A percentile compares a stretch with the other conserved stretches of the same genome.
Evolutionary conservation across 2,113 vertebrate genomes (phyloP).

Genomic region (Orycteropus afer): DNA sequence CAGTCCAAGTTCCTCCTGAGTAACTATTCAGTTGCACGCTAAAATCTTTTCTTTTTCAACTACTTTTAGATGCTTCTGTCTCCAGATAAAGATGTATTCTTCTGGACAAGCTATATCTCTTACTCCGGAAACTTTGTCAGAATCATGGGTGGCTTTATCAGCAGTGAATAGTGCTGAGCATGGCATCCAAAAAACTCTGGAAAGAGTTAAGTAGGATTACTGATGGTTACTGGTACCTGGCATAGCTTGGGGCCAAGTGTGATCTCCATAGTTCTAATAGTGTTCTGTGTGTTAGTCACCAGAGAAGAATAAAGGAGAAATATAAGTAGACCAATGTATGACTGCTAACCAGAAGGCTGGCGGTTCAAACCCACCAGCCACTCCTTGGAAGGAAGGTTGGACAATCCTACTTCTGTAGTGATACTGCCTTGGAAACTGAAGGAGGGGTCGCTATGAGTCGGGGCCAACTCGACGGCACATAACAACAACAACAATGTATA

Average conservation of each 20-base stretch:
- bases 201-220: constrained; percentile 78
- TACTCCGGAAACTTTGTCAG: constrained; percentile 80
- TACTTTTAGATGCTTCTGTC: constrained; percentile 84
- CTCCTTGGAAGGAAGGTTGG: too few species aligned
- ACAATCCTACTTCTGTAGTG: too few species aligned
- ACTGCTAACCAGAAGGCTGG: too few species aligned
- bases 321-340: neutral
- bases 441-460: too few species aligned
- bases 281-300: neutral
- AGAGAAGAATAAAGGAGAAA: neutral
- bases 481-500: too few species aligned
- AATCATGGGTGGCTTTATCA: constrained; percentile 89
- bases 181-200: constrained; percentile 81
- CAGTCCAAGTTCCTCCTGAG: neutral
- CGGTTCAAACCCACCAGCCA: too few species aligned
- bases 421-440: too few species aligned
- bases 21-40: neutral
- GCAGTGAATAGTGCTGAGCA: constrained; percentile 86
- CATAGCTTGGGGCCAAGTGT: neutral
- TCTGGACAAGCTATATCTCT: constrained; percentile 84
- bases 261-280: neutral
- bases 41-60: constrained; percentile 32
- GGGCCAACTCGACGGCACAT: too few species aligned
- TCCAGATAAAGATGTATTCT: constrained; percentile 56
- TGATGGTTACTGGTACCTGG: neutral